Conservation (phyloP, 2,797 vertebrate species). For the Trachurus trachurus region DNA sequence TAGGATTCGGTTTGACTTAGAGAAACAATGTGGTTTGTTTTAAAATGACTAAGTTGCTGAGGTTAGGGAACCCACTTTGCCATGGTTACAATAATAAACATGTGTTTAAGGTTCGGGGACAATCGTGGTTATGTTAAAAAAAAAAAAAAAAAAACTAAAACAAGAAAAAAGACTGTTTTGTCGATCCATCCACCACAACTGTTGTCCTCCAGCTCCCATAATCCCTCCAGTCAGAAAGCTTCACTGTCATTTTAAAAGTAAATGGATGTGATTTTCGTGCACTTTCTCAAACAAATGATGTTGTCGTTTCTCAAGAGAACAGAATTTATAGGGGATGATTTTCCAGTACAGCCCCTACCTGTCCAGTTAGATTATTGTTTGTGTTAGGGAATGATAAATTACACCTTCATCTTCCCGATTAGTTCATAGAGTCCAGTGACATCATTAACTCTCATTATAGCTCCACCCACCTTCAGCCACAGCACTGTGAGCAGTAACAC, state of each 20-base stretch:
- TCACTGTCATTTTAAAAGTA: background rate
- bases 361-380: background rate
- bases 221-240: background rate
- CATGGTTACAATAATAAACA: background rate
- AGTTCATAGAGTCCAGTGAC: background rate
- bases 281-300: background rate
- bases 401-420: slow-evolving; percentile 6
- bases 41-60: background rate
- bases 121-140: background rate
- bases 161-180: background rate
- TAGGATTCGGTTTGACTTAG: too few species aligned
- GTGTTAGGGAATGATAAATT: background rate
- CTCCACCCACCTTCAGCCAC: slow-evolving; percentile 20
- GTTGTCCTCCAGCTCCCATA: background rate
- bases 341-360: background rate
- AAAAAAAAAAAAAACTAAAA: background rate
- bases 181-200: background rate
- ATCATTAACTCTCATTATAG: slow-evolving; percentile 1
- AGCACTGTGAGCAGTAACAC: slow-evolving; percentile 11
- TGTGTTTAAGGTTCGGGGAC: background rate
- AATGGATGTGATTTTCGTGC: background rate
- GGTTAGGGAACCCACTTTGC: background rate
- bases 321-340: background rate
- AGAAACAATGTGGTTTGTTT: too few species aligned
- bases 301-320: background rate